Evolutionary conservation across 2,113 vertebrate species (phyloP).

Genomic region (Prietella phreatophila): DNA sequence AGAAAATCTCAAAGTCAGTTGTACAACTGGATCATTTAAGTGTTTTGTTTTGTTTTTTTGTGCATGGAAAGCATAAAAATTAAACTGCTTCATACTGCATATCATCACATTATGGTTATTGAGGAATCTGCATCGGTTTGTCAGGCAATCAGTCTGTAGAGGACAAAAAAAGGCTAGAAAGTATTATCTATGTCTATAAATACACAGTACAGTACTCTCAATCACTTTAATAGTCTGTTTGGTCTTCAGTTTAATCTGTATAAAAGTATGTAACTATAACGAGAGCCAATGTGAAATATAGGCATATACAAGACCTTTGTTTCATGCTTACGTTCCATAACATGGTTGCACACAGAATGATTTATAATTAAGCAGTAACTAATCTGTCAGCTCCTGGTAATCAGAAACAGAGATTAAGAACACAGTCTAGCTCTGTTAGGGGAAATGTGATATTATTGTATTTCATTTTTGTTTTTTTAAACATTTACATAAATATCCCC

Average conservation of each 20-base stretch:
- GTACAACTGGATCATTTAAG: not conserved
- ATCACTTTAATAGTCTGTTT: slow-evolving; percentile 7
- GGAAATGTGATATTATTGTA: not conserved
- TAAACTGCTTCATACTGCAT: not conserved
- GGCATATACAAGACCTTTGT: not conserved
- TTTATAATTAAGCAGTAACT: not conserved
- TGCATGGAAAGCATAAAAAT: not conserved
- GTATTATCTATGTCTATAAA: not conserved
- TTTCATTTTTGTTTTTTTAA: not conserved
- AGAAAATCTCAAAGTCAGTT: not conserved
- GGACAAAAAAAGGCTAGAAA: not conserved
- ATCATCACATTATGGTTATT: not conserved
- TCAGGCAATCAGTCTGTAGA: not conserved
- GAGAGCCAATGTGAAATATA: too few species aligned
- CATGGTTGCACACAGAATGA: not conserved
- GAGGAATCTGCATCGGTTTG: not conserved
- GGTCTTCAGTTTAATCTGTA: not conserved
- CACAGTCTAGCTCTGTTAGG: not conserved
- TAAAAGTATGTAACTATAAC: not conserved
- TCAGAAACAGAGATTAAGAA: not conserved
- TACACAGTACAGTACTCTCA: not conserved
- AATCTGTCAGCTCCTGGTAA: not conserved
- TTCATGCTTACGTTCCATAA: not conserved
- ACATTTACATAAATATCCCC: not conserved
- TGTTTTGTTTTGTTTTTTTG: not conserved